These are phyloP conservation scores for Mastigias papua DNA, from an alignment of 30 jellyfish, hydroid and myxozoan genomes.

Conservation along the genomic window DNA sequence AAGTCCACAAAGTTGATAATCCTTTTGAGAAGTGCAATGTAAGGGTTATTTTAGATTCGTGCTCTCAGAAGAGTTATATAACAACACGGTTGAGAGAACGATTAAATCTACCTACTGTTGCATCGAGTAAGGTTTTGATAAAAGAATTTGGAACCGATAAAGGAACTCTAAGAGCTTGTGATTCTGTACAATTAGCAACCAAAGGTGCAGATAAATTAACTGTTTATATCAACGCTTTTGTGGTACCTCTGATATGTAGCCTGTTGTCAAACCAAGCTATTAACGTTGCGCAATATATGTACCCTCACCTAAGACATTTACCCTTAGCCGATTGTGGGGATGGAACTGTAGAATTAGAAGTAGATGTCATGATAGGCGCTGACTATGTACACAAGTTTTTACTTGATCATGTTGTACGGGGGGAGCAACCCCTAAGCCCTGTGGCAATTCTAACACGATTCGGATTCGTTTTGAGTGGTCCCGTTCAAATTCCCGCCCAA, in stretches of 20 bases:
- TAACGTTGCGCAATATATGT: neutral
- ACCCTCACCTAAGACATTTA: conserved; percentile 1
- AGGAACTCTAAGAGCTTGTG: neutral
- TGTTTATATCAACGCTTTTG: conserved; percentile 17
- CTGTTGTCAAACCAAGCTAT: conserved; percentile 12
- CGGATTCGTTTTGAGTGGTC: conserved; percentile 43
- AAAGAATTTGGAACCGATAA: neutral
- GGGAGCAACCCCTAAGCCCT: conserved; percentile 26
- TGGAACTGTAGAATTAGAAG: conserved; percentile 7
- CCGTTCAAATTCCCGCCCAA: conserved; percentile 14
- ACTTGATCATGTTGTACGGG: conserved; percentile 29
- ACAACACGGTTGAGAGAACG: conserved; percentile 11
- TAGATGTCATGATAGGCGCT: conserved; percentile 23
- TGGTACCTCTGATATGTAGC: conserved; percentile 17
- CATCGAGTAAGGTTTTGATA: neutral
- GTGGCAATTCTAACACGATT: conserved; percentile 23
- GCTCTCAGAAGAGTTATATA: neutral
- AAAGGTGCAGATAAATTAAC: conserved; percentile 20
- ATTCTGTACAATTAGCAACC: neutral
- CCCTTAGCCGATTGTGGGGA: conserved; percentile 32
- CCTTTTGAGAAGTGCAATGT: neutral
- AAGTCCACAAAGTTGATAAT: neutral
- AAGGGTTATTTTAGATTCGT: neutral
- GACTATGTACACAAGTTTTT: conserved; percentile 4
- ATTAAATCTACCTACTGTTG: neutral